phyloP scores from a whole-genome alignment of 2,113 vertebrate species.

The Ameiurus melas region DNA sequence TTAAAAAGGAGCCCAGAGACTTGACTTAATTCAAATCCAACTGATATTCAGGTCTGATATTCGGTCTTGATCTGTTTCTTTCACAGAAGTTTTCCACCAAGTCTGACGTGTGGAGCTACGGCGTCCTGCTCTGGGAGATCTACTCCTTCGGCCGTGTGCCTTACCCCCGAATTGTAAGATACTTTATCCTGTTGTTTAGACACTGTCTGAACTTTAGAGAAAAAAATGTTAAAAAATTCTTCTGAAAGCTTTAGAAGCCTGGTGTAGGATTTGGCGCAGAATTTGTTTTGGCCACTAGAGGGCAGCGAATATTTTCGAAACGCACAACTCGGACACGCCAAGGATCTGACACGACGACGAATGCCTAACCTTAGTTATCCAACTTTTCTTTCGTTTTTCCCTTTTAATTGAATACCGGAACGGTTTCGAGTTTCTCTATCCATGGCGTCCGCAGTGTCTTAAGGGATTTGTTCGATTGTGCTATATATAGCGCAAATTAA shows the following conservation, averaged over 20 bases:
- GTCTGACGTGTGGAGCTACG: conserved; percentile 97
- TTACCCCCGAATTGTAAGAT: conserved; percentile 96
- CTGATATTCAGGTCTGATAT: neutral
- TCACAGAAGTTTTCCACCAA: conserved; percentile 54
- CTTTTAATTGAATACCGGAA: neutral
- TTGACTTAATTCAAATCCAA: neutral
- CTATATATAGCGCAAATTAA: too few relatives aligned
- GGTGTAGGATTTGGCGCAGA: neutral
- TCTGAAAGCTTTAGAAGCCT: neutral
- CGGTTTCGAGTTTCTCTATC: neutral
- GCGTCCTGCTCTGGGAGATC: conserved; percentile 98
- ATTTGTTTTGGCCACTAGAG: conserved; percentile 27
- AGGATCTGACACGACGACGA: neutral
- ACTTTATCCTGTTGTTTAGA: neutral
- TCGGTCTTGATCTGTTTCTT: neutral
- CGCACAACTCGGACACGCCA: neutral
- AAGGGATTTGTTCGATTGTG: neutral
- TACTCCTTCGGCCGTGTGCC: conserved; percentile 98
- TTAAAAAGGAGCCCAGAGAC: neutral
- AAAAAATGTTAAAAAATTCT: neutral
- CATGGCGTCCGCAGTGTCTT: neutral
- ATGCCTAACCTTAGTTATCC: neutral
- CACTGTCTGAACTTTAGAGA: too few relatives aligned
- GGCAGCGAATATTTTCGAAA: conserved; percentile 20
- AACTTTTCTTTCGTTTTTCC: neutral